Conservation (phyloP, 2,113 vertebrate species). For the Galemys pyrenaicus region DNA sequence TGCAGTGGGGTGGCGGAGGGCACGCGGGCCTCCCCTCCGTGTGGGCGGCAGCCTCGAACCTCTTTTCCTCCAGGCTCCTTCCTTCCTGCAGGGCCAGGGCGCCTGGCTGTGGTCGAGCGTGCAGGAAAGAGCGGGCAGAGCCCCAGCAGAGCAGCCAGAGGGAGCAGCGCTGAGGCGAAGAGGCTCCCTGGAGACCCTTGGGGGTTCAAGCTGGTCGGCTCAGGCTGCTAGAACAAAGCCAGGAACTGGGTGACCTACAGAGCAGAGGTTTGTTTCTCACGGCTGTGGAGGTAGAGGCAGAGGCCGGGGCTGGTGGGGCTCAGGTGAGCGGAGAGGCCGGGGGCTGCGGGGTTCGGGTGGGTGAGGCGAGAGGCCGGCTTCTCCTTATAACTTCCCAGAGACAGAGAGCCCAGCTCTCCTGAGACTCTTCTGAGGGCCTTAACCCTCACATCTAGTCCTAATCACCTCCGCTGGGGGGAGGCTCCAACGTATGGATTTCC, state of each 20-base stretch:
- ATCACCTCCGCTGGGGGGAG: not conserved
- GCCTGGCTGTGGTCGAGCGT: too few relatives aligned
- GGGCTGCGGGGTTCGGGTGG: too few relatives aligned
- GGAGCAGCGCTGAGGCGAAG: not conserved
- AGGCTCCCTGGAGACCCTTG: too few relatives aligned
- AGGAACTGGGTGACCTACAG: not conserved
- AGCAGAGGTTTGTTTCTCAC: not conserved
- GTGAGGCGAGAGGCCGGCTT: too few relatives aligned
- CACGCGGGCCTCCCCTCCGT: not conserved
- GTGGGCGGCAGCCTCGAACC: not conserved
- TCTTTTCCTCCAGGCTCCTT: not conserved
- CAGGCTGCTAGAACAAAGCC: not conserved
- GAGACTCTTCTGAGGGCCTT: not conserved
- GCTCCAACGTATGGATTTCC: not conserved
- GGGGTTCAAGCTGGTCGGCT: not conserved
- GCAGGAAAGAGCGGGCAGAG: too few relatives aligned
- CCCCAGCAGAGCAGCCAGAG: not conserved
- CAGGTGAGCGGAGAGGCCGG: too few relatives aligned
- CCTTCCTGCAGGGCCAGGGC: not conserved
- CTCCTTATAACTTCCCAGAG: not conserved
- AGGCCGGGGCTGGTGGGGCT: too few relatives aligned
- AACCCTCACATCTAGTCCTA: not conserved
- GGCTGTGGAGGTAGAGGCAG: not conserved
- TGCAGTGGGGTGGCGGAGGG: not conserved
- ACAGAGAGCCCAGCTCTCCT: not conserved